Conservation (phyloP, 2,113 vertebrate genomes). For the Nothoprocta pentlandii region DNA sequence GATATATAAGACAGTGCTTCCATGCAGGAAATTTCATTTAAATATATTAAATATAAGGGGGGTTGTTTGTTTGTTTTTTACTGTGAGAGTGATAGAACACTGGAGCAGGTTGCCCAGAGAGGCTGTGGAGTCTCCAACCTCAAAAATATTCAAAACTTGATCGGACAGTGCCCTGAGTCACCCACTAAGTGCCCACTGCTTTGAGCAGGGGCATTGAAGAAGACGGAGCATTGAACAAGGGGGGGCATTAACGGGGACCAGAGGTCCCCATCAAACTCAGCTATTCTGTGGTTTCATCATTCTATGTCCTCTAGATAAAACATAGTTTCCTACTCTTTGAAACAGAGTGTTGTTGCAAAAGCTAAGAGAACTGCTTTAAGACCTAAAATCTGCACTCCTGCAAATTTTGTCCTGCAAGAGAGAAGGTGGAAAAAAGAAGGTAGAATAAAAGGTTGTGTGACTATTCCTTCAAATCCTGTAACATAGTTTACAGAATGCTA, state of each 20-base stretch:
- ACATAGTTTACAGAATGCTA: neutral
- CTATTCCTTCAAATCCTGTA: neutral
- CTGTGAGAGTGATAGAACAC: neutral
- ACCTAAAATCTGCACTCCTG: neutral
- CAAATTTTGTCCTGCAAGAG: fast-evolving
- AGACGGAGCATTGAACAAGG: neutral
- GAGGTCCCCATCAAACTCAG: neutral
- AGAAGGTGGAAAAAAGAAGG: neutral
- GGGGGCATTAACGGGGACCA: neutral
- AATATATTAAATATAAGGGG: neutral
- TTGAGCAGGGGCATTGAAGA: neutral
- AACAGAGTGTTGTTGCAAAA: neutral
- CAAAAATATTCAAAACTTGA: neutral
- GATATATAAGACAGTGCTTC: neutral
- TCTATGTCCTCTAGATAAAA: neutral
- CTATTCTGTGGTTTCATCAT: neutral
- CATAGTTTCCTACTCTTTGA: neutral
- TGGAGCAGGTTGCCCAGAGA: neutral
- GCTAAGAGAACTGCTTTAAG: neutral
- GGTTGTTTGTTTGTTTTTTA: no score
- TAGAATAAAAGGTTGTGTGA: neutral
- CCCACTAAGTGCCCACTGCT: neutral
- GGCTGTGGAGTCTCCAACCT: neutral
- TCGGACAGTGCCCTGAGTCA: neutral
- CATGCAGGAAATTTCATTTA: neutral